Evolutionary conservation across 1,140 invertebrate genomes (phyloP), one percentile per base, ranked within the genome.

Genomic region (Aethina tumida): DNA sequence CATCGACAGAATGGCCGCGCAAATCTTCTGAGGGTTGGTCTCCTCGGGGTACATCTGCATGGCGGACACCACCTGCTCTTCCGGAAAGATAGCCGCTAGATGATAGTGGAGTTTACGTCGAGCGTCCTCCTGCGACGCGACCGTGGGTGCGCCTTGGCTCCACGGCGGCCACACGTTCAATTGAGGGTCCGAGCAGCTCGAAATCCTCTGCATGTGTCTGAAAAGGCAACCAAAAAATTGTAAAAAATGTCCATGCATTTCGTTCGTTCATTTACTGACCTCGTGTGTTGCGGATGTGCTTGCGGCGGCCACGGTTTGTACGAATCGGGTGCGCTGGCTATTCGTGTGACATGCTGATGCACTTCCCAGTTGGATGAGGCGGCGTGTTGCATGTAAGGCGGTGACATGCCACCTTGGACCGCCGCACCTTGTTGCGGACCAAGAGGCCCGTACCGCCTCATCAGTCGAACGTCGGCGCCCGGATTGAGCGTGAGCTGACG

Each of bases 21-120:
- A 95, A 45, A 95, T 84, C 52, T 81, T 81, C 53, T 92, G 80
- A 0, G 88, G 77, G 62, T 93, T 83, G 1, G 77, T 87, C 59
- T 92, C 86, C 18, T 88, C 80, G 1, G 90, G 91, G 64, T 85
- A 82, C 26, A 82, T 58, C 30, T 80, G 73, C 82, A 95, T 85
- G 0, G 82, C 88, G 17, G 80, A 72, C 15, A 75, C 72, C 1
- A 96, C 90, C 59, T 90, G 82, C 39, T 86, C 79, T 55, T 89
- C 83, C 0, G 89, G 87, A 60, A 95, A 95, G 21, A 94, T 78
- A 21, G 78, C 82, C 6, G 82, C 74, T 18, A 95, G 64, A 59
- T 93, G 86, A 61, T 85, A 91, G 53, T 86, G 87, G 39, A 91
- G 62, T 41, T 77, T 70, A 15, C 77, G 68, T 3, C 87, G 70